These are phyloP conservation scores for Belgica antarctica DNA, from an alignment of 2,888 invertebrate genomes.

Conservation along the genomic window DNA sequence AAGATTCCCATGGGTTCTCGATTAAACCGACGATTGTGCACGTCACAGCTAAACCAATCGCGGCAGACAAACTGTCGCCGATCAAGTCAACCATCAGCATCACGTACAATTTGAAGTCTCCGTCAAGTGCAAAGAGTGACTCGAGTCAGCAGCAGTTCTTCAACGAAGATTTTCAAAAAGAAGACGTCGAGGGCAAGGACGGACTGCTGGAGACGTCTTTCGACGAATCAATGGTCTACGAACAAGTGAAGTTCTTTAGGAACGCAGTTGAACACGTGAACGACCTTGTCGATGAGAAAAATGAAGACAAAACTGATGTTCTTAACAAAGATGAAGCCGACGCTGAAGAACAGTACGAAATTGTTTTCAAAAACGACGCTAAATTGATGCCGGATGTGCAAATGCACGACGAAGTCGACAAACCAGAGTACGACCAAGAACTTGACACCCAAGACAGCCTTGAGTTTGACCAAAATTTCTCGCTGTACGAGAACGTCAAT, in stretches of 20 bases:
- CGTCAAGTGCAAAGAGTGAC: slow-evolving; percentile 58
- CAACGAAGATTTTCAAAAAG: slow-evolving; percentile 13
- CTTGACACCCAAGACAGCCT: slow-evolving; percentile 47
- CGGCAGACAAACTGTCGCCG: slow-evolving; percentile 45
- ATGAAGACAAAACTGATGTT: neutral
- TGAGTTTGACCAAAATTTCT: slow-evolving; percentile 49
- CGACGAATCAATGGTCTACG: slow-evolving; percentile 63
- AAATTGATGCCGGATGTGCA: slow-evolving; percentile 12
- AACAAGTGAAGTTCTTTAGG: slow-evolving; percentile 73
- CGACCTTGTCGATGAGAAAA: slow-evolving; percentile 55
- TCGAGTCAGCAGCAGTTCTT: slow-evolving; percentile 50
- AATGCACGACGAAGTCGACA: neutral
- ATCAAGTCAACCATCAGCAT: slow-evolving; percentile 71
- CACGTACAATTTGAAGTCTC: slow-evolving; percentile 63
- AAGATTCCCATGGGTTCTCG: slow-evolving; percentile 48
- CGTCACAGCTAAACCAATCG: slow-evolving; percentile 49
- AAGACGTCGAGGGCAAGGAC: slow-evolving; percentile 45
- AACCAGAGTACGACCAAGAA: slow-evolving; percentile 45
- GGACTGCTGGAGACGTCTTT: slow-evolving; percentile 61
- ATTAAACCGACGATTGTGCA: slow-evolving; percentile 47
- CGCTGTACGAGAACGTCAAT: slow-evolving; percentile 55
- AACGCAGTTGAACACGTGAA: slow-evolving; percentile 74
- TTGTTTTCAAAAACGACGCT: slow-evolving; percentile 17
- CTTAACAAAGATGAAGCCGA: slow-evolving; percentile 24
- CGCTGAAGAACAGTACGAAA: slow-evolving; percentile 33